These are phyloP conservation scores for Garrulus glandarius DNA, from an alignment of 2,797 vertebrate species.

Conservation along the genomic window DNA sequence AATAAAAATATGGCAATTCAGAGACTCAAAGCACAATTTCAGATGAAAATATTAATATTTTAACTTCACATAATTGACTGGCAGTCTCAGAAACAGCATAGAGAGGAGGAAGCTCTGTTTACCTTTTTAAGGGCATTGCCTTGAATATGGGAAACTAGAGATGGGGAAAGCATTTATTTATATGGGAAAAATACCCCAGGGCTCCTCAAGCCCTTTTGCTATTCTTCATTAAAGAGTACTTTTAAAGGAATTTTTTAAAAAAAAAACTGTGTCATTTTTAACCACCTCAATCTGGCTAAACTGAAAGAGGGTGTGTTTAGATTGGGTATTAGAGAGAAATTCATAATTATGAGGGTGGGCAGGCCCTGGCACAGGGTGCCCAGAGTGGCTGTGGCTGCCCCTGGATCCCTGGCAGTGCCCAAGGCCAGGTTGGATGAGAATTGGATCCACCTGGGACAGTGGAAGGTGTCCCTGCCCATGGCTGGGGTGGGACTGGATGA, in stretches of 20 bases:
- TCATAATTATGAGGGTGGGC: fast-evolving
- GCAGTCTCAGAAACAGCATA: background rate
- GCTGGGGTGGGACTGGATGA: background rate
- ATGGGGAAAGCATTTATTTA: background rate
- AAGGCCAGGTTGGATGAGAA: background rate
- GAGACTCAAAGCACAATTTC: background rate
- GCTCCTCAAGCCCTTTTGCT: background rate
- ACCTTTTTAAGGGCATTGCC: background rate
- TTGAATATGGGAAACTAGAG: background rate
- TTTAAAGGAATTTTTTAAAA: background rate
- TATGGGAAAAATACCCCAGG: background rate
- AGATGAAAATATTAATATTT: background rate
- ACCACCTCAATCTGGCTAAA: background rate
- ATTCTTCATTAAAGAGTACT: background rate
- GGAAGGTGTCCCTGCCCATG: background rate
- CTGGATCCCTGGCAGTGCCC: background rate
- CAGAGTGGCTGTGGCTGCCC: background rate
- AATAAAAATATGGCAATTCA: background rate
- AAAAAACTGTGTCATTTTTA: background rate
- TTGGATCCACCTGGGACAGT: background rate
- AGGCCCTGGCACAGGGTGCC: background rate
- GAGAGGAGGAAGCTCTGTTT: background rate
- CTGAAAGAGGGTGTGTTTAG: background rate
- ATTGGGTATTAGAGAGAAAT: background rate
- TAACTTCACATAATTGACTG: background rate